Evolutionary conservation across 1,140 invertebrate species (phyloP).

Genomic region (Hyphantria cunea): DNA sequence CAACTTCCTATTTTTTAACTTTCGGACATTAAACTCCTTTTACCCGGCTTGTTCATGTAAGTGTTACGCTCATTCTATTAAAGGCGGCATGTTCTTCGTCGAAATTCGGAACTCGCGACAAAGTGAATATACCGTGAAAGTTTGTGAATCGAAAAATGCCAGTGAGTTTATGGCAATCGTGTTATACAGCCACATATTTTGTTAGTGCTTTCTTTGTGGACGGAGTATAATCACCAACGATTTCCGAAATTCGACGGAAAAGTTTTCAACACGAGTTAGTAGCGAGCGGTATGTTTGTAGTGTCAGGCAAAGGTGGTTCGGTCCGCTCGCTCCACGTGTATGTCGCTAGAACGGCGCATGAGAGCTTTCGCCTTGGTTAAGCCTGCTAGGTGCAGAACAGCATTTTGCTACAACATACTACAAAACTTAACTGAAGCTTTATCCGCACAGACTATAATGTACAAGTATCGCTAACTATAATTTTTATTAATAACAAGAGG

Average conservation of each 20-base stretch:
- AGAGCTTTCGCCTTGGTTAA: constrained; percentile 63
- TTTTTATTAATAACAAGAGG: constrained; percentile 51
- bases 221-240: constrained; percentile 49
- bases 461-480: constrained; percentile 62
- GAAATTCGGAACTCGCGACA: constrained; percentile 76
- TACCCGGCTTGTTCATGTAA: constrained; percentile 81
- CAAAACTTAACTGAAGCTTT: constrained; percentile 51
- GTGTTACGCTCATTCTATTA: constrained; percentile 76
- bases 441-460: constrained; percentile 57
- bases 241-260: constrained; percentile 78
- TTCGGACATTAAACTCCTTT: constrained; percentile 72
- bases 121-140: constrained; percentile 74
- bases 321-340: constrained; percentile 52
- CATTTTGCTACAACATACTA: constrained; percentile 44
- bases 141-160: constrained; percentile 69
- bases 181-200: constrained; percentile 31
- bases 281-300: constrained; percentile 52
- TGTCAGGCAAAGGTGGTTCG: constrained; percentile 42
- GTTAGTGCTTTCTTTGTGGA: constrained; percentile 53
- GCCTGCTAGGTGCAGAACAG: constrained; percentile 46
- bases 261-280: constrained; percentile 54
- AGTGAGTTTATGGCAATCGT: constrained; percentile 52
- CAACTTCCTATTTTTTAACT: constrained; percentile 78
- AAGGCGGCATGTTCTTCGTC: constrained; percentile 56
- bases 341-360: constrained; percentile 56